Base-by-base conservation (phyloP, 2,113 vertebrate species). In the Spea multiplicata region DNA sequence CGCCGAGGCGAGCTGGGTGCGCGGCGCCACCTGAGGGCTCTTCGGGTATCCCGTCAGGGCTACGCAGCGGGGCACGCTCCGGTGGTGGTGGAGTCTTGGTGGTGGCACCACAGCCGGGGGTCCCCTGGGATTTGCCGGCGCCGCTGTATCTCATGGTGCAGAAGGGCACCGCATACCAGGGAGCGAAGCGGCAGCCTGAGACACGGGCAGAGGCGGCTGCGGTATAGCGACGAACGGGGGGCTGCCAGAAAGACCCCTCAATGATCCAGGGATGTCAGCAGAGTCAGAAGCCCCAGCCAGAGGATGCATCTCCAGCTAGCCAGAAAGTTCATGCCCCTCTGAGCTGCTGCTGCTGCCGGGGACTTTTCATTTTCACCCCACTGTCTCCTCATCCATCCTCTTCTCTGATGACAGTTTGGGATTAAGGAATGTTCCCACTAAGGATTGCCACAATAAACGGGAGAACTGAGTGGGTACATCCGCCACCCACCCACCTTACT, bases 141-240 rank as follows among this genome's bases (percentile, higher is more conserved):
- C 57, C 81, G 64, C 82, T 80, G 79, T 86, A 74, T 81, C 82
- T 86, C 83, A 86, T 86, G 87, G 82, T 88, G 86, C 55, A 82
- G 84, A 81, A 75, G 77, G 82, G 53, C 83, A 66, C 82, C 70
- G 71, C 81, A 82, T 84, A 64, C 86, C 76, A 82, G 73, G 30
- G 17, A 49, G 53, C 45, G 30, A 13, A 5, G 13, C 17, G 65
- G 59, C 65, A 73, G 81, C 68, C 47, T 14, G 44, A 62, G 78
- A 61, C 62, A 1, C 44, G 13, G 13, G n/a, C 52, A 44, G 71
- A 50, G 2, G 44, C 71, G 61, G 62, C 59, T 44, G 67, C 5
- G 17, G 7, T 53, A 6, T 7, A 9, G 49, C 59, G 67, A 12
- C 2, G 52, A 12, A 2, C 10, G 75, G 62, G 6, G 8, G 44